Evolutionary conservation across 2,113 vertebrate genomes (phyloP), one percentile per base, ranked within the genome.

Genomic region (Coryphaenoides rupestris): DNA sequence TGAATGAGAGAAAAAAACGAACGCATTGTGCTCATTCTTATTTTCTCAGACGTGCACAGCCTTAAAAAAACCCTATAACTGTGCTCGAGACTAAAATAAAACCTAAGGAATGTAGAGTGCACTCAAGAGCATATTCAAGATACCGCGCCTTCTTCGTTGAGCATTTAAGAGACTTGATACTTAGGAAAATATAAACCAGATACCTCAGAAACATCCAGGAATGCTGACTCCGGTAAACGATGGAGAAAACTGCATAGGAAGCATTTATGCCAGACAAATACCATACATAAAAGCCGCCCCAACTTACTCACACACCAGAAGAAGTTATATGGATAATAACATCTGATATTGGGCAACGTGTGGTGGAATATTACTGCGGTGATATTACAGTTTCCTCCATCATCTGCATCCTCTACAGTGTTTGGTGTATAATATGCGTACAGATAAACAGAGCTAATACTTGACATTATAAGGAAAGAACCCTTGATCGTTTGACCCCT

Each of bases 11-110:
- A 40, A 12, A 40, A 74, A 57, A 75, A 66, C 1, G 54, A 68
- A 58, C 4, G 21, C 58, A 28, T 13, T 70, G 61, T 68, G 49
- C 68, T 65, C 65, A 55, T 68, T n/a, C 22, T 64, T 46, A 52
- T 28, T 17, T 64, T 46, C 52, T 23, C 15, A 16, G 55, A 26
- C 22, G 56, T 58, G 62, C 69, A 60, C 72, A 67, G 60, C 61
- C 66, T 52, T 40, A n/a, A n/a, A n/a, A n/a, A n/a, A n/a, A n/a
- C 69, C 80, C 75, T 10, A 22, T 72, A 73, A 73, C 79, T 89
- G 88, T 90, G 88, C 85, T 89, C 75, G 66, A 61, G 74, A 75
- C 60, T 68, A 47, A 33, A 67, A 62, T 73, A 58, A 28, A 53
- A 19, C 65, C 40, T 21, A 56, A 28, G 55, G 74, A 40, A 68